Conservation (phyloP, 2,888 invertebrate species). For the Drosophila phalerata region DNA sequence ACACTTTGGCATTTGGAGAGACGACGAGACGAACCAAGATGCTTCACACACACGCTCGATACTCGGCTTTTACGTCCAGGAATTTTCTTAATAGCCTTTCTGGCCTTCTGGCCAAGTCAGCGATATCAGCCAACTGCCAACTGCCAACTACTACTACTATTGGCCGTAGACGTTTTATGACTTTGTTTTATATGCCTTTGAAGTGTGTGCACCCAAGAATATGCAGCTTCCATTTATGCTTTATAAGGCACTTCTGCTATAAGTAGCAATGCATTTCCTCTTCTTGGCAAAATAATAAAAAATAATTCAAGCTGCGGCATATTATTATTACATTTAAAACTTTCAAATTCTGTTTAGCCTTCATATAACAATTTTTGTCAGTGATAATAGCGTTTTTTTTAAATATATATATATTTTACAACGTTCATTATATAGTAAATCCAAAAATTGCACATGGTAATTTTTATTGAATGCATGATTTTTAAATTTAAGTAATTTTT, state of each 20-base stretch:
- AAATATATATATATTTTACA: neutral
- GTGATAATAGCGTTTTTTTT: neutral
- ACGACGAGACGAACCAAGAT: conserved; percentile 2
- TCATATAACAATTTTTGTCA: neutral
- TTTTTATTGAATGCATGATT: neutral
- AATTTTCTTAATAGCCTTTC: conserved; percentile 71
- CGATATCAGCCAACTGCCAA: conserved; percentile 19
- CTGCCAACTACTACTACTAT: too few relatives aligned
- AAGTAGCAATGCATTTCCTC: conserved; percentile 4
- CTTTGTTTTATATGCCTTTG: conserved; percentile 53
- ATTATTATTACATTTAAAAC: conserved; percentile 1
- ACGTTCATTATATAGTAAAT: neutral
- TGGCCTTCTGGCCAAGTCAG: conserved; percentile 51
- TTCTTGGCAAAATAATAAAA: neutral
- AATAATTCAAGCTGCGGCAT: conserved; percentile 4
- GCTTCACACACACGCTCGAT: conserved; percentile 33
- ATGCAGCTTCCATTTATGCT: conserved; percentile 25
- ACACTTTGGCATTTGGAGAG: conserved; percentile 46
- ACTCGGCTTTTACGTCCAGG: conserved; percentile 61
- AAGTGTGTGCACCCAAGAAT: conserved; percentile 28
- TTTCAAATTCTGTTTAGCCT: neutral
- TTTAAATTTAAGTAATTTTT: too few relatives aligned
- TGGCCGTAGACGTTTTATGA: conserved; percentile 49
- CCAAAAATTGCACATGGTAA: too few relatives aligned
- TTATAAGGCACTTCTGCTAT: conserved; percentile 9